A percentile compares a stretch with the other conserved stretches of the same genome.
These are phyloP conservation scores for Liparis tanakae DNA, from an alignment of 2,797 vertebrate genomes.

Conservation along the genomic window DNA sequence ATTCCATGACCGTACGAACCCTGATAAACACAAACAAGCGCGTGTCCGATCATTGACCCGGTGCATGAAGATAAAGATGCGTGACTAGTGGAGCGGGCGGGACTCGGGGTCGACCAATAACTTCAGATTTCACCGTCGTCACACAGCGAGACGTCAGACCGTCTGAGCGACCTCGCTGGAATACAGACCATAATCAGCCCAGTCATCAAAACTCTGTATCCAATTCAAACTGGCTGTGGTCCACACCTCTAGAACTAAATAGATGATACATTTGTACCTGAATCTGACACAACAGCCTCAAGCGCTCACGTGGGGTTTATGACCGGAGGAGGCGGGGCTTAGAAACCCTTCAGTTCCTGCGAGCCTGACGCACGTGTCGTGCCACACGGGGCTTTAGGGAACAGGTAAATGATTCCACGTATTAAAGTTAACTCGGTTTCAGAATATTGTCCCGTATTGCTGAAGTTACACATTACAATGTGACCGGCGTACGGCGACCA, in stretches of 20 bases:
- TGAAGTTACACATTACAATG: background rate
- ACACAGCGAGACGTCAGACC: background rate
- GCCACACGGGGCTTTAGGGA: background rate
- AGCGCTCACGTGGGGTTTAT: background rate
- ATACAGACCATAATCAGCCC: background rate
- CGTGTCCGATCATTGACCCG: too few relatives aligned
- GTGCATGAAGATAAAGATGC: too few relatives aligned
- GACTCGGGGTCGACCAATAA: background rate
- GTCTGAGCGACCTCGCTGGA: background rate
- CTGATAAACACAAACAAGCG: too few relatives aligned
- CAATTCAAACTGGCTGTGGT: background rate
- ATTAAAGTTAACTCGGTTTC: background rate
- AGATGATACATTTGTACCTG: background rate
- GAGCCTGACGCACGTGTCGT: background rate
- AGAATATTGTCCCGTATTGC: background rate
- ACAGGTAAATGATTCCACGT: background rate
- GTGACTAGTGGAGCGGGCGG: too few relatives aligned
- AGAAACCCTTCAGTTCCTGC: too few relatives aligned
- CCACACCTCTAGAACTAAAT: too few relatives aligned
- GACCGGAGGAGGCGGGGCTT: background rate
- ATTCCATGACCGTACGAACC: too few relatives aligned
- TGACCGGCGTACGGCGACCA: background rate
- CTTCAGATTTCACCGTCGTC: constrained; percentile 4
- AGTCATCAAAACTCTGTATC: background rate
- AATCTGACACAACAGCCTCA: background rate